Evolutionary conservation across 2,888 invertebrate species (phyloP).

Genomic region (Hylaea fasciaria): DNA sequence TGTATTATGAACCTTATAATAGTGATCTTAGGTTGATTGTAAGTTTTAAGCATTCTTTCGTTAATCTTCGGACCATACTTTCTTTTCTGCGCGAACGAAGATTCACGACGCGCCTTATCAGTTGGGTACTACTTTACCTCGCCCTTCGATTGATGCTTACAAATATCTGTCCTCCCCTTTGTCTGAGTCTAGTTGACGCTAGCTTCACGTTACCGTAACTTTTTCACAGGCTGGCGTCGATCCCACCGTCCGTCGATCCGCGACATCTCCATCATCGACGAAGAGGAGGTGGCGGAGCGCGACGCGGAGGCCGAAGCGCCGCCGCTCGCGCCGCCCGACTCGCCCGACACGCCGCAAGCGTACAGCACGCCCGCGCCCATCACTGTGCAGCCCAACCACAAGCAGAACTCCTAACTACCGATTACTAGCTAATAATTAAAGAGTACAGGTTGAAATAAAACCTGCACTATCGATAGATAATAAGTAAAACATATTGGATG

Average conservation of each 20-base stretch:
- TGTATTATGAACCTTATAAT: too few relatives aligned
- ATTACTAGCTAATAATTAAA: neutral
- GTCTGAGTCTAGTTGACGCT: too few relatives aligned
- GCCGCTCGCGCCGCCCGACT: constrained; percentile 50
- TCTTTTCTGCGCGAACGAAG: too few relatives aligned
- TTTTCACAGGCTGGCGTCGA: constrained; percentile 88
- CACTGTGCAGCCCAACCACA: constrained; percentile 76
- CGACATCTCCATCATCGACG: constrained; percentile 94
- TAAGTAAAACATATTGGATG: too few relatives aligned
- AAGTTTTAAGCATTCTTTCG: too few relatives aligned
- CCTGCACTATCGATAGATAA: neutral
- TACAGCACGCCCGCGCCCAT: constrained; percentile 71
- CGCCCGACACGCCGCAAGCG: constrained; percentile 57
- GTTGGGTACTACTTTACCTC: too few relatives aligned
- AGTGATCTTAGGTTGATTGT: too few relatives aligned
- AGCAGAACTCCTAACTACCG: constrained; percentile 22
- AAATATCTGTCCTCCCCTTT: too few relatives aligned
- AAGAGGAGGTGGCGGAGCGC: constrained; percentile 89
- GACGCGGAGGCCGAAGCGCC: constrained; percentile 69
- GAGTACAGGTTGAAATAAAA: neutral
- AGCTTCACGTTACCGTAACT: too few relatives aligned
- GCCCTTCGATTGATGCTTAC: too few relatives aligned
- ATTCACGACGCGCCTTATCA: too few relatives aligned
- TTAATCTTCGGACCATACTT: too few relatives aligned
- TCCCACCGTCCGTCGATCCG: constrained; percentile 93